phyloP scores from a whole-genome alignment of 2,797 vertebrate genomes.

The Lithobates pipiens region DNA sequence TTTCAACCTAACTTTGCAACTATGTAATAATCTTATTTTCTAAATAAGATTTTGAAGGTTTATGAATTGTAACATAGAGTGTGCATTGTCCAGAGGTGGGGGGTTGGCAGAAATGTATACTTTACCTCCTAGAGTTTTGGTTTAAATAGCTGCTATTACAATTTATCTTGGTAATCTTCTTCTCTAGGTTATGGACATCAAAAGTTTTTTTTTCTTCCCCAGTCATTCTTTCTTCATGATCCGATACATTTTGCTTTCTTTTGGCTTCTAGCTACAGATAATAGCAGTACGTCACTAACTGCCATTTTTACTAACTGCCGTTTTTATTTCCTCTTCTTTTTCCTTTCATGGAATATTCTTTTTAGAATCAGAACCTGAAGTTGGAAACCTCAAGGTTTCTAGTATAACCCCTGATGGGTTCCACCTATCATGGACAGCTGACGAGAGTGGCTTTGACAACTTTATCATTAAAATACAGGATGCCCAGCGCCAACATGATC shows the following conservation, averaged over 20 bases:
- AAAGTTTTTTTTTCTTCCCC: background rate
- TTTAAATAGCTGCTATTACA: too few species aligned
- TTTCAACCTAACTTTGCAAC: too few species aligned
- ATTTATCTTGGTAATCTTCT: background rate
- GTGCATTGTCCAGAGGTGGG: too few species aligned
- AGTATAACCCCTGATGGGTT: slow-evolving; percentile 84
- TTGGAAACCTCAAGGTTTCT: slow-evolving; percentile 88
- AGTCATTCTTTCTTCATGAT: slow-evolving; percentile 32
- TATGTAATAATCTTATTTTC: too few species aligned
- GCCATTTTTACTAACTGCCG: slow-evolving; percentile 27
- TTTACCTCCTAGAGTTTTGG: too few species aligned
- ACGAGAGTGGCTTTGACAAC: slow-evolving; percentile 88
- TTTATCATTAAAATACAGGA: slow-evolving; percentile 91
- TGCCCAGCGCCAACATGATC: slow-evolving; percentile 75
- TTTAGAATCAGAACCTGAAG: slow-evolving; percentile 90
- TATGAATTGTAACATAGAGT: too few species aligned
- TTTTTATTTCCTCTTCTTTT: slow-evolving; percentile 62
- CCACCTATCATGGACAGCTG: slow-evolving; percentile 89
- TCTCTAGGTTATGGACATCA: background rate
- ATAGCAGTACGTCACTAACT: background rate
- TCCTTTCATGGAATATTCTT: slow-evolving; percentile 66
- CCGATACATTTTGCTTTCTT: background rate
- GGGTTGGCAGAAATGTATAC: too few species aligned
- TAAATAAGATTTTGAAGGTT: too few species aligned
- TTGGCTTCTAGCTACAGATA: background rate